These are phyloP conservation scores for Petrocephalus zakoni DNA, from an alignment of 2,113 vertebrate genomes.

Conservation along the genomic window DNA sequence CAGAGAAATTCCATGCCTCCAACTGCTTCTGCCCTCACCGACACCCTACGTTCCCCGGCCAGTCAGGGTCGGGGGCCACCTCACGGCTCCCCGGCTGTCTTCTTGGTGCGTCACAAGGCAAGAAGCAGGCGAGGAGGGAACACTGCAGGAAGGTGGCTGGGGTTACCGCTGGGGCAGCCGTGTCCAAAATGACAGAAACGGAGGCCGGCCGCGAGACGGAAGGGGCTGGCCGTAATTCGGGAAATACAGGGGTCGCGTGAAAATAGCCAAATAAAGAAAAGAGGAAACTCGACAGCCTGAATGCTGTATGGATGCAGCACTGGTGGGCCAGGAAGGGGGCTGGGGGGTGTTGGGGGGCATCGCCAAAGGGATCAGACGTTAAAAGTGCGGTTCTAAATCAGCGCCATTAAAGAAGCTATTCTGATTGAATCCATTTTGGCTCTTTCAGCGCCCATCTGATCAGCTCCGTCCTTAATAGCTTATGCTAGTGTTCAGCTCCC, in stretches of 20 bases:
- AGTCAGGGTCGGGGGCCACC: neutral
- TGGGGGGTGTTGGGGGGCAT: neutral
- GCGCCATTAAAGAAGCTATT: neutral
- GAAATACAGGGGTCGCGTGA: neutral
- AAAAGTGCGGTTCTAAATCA: neutral
- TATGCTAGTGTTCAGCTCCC: neutral
- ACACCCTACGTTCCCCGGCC: conserved; percentile 14
- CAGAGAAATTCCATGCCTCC: neutral
- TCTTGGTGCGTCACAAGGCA: neutral
- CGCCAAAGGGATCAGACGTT: neutral
- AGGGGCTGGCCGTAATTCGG: neutral
- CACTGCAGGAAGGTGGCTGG: neutral
- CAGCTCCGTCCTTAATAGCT: neutral
- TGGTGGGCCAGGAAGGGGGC: neutral
- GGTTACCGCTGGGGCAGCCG: neutral
- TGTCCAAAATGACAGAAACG: neutral
- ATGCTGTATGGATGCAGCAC: neutral
- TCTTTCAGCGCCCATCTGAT: neutral
- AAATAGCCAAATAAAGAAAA: neutral
- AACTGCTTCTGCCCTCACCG: conserved; percentile 30
- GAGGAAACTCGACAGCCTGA: neutral
- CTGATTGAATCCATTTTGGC: neutral
- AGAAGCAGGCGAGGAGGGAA: neutral
- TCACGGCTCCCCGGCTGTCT: neutral
- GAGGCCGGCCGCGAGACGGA: neutral